Conservation (phyloP, 2,113 vertebrate genomes). For the Peucedramus taeniatus region DNA sequence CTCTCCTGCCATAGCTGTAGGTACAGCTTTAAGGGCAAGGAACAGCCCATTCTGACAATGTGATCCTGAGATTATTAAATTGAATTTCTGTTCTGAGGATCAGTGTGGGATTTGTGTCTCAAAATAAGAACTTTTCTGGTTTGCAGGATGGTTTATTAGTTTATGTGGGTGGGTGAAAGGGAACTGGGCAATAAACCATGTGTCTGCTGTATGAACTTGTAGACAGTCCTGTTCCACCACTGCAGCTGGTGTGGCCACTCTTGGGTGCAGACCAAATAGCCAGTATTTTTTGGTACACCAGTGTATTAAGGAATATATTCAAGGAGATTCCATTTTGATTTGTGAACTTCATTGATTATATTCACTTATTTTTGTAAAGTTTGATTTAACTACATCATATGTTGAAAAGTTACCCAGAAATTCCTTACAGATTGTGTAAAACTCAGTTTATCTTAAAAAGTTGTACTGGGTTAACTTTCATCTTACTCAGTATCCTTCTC, state of each 20-base stretch:
- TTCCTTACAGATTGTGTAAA: not conserved
- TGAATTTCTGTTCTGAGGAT: not conserved
- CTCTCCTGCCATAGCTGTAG: accelerated
- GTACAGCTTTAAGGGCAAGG: not conserved
- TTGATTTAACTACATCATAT: not conserved
- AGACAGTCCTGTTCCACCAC: not conserved
- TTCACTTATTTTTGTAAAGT: not conserved
- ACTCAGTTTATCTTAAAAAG: not conserved
- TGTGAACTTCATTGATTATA: not conserved
- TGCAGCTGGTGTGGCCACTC: not conserved
- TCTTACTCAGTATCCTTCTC: not conserved
- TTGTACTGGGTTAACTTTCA: not conserved
- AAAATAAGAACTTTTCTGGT: not conserved
- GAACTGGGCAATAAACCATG: not conserved
- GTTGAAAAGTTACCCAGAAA: not conserved
- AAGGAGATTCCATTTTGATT: not conserved
- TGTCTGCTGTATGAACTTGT: not conserved
- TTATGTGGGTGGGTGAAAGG: not conserved
- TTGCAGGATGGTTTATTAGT: not conserved
- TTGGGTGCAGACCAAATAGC: not conserved
- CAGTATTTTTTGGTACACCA: not conserved
- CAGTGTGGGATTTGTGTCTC: not conserved
- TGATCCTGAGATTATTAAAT: not conserved
- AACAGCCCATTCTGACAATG: not conserved
- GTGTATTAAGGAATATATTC: not conserved